Conservation (phyloP, 1,140 invertebrate genomes). For the Pseudobourletiella spinata region DNA sequence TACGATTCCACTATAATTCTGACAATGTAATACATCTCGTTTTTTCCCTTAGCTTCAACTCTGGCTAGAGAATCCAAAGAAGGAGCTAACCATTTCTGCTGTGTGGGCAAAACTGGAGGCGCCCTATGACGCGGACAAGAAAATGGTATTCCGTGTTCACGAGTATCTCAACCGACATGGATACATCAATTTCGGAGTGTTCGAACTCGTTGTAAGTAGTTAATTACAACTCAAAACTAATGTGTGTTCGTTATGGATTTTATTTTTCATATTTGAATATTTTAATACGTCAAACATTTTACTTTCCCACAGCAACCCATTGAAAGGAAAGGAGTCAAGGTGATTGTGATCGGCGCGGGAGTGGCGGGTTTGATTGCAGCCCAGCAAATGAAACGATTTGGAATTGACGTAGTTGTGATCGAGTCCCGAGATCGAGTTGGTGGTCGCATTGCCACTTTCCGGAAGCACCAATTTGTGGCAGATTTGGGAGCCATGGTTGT, state of each 20-base stretch:
- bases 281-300: neutral
- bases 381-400: conserved; percentile 88
- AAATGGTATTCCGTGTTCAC: conserved; percentile 73
- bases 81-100: conserved; percentile 76
- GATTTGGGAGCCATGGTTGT: conserved; percentile 88
- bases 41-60: conserved; percentile 62
- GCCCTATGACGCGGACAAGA: conserved; percentile 84
- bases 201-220: conserved; percentile 56
- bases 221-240: neutral
- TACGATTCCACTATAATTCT: too few relatives aligned
- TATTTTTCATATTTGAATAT: neutral
- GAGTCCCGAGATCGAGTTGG: conserved; percentile 94
- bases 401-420: conserved; percentile 88
- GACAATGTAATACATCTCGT: too few relatives aligned
- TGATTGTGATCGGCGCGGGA: conserved; percentile 91
- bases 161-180: conserved; percentile 91
- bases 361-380: conserved; percentile 88
- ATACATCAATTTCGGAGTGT: conserved; percentile 97
- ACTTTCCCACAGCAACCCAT: neutral
- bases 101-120: conserved; percentile 72
- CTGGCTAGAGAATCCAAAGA: conserved; percentile 93
- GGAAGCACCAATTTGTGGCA: conserved; percentile 88
- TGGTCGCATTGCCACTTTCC: conserved; percentile 90
- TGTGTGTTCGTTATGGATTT: neutral
- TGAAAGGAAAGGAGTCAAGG: conserved; percentile 74